A percentile compares a stretch with the other conserved stretches of the same genome.
phyloP scores from a whole-genome alignment of 2,113 vertebrate genomes.

The Oryzias celebensis region DNA sequence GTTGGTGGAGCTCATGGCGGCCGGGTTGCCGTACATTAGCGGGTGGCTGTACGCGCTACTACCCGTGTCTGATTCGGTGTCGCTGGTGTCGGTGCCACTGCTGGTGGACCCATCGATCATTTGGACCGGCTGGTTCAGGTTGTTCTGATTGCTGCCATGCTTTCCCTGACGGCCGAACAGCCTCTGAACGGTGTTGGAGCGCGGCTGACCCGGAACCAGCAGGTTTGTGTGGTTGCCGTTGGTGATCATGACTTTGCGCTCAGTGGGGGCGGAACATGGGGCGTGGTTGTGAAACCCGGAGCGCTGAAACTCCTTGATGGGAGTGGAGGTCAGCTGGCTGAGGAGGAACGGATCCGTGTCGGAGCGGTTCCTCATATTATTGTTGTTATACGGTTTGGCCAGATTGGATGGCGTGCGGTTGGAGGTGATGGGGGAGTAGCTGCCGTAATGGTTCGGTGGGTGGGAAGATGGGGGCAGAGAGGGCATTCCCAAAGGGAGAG shows the following conservation, averaged over 20 bases:
- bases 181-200: slow-evolving; percentile 66
- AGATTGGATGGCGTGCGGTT: slow-evolving; percentile 52
- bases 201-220: slow-evolving; percentile 55
- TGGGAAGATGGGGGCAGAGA: slow-evolving; percentile 4
- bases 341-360: slow-evolving; percentile 89
- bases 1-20: slow-evolving; percentile 73
- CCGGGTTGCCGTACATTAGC: slow-evolving; percentile 79
- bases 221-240: slow-evolving; percentile 75
- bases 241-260: slow-evolving; percentile 66
- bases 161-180: slow-evolving; percentile 63
- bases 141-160: slow-evolving; percentile 32
- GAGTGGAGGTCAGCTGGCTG: slow-evolving; percentile 81
- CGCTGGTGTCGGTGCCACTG: slow-evolving; percentile 88
- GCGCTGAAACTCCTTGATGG: slow-evolving; percentile 42
- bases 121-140: slow-evolving; percentile 77
- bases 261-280: slow-evolving; percentile 64
- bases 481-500: slow-evolving; percentile 9
- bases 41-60: slow-evolving; percentile 76
- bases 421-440: slow-evolving; percentile 74
- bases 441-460: slow-evolving; percentile 52
- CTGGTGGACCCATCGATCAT: slow-evolving; percentile 87
- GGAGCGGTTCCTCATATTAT: slow-evolving; percentile 80
- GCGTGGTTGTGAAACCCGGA: slow-evolving; percentile 34
- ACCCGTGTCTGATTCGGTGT: slow-evolving; percentile 84
- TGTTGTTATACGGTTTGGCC: slow-evolving; percentile 68